These are phyloP conservation scores for Gastrophysa polygoni DNA, from an alignment of 2,888 invertebrate species.

Conservation along the genomic window DNA sequence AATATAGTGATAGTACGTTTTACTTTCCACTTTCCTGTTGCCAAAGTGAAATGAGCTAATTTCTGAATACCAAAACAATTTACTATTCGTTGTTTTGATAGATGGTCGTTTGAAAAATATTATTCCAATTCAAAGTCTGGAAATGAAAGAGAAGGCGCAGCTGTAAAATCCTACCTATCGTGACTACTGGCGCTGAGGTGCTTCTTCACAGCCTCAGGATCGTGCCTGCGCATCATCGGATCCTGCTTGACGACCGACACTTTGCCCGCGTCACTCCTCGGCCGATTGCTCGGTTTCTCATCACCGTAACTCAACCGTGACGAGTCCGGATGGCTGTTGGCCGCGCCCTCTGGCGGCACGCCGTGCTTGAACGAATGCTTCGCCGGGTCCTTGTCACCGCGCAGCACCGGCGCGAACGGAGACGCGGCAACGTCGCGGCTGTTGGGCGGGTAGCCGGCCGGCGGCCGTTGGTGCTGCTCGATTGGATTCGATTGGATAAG, in stretches of 20 bases:
- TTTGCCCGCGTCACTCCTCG: constrained; percentile 46
- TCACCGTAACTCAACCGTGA: constrained; percentile 38
- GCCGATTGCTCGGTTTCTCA: constrained; percentile 40
- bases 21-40: too few species aligned
- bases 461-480: constrained; percentile 46
- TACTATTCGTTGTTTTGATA: too few species aligned
- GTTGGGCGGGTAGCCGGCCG: constrained; percentile 35
- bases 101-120: too few species aligned
- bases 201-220: constrained; percentile 48
- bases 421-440: constrained; percentile 24
- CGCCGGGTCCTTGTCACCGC: too few species aligned
- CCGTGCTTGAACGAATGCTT: not conserved
- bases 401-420: not conserved
- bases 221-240: constrained; percentile 41
- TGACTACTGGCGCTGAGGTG: constrained; percentile 46
- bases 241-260: constrained; percentile 40
- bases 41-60: too few species aligned
- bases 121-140: too few species aligned
- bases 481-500: too few species aligned
- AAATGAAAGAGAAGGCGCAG: too few species aligned
- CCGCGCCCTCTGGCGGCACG: constrained; percentile 36
- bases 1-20: too few species aligned
- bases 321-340: constrained; percentile 42
- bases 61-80: too few species aligned
- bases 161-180: constrained; percentile 49